phyloP scores from a whole-genome alignment of 1,140 invertebrate genomes.

The Arion vulgaris region DNA sequence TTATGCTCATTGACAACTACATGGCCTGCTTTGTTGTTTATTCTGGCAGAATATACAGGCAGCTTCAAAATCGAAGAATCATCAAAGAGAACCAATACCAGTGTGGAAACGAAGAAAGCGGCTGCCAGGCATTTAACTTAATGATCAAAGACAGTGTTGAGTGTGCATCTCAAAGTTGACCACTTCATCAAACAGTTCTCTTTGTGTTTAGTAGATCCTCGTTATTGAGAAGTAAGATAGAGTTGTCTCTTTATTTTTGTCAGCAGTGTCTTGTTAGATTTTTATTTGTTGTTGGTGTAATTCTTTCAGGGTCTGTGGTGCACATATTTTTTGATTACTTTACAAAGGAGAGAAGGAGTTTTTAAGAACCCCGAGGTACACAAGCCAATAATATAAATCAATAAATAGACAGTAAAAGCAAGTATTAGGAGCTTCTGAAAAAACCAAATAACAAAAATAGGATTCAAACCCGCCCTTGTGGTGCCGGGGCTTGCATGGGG shows the following conservation, averaged over 20 bases:
- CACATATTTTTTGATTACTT: too few relatives aligned
- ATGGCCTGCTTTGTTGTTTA: too few relatives aligned
- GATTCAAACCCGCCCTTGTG: too few relatives aligned
- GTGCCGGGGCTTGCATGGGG: too few relatives aligned
- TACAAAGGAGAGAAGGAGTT: too few relatives aligned
- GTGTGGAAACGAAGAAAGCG: conserved; percentile 16
- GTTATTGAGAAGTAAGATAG: conserved; percentile 5
- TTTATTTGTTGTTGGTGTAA: not conserved
- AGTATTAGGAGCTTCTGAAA: too few relatives aligned
- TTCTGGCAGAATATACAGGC: not conserved
- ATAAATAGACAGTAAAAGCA: too few relatives aligned
- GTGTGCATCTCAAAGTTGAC: not conserved
- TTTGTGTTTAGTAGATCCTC: conserved; percentile 19
- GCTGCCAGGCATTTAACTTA: conserved; percentile 27
- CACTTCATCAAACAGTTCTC: not conserved
- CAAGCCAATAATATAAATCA: too few relatives aligned
- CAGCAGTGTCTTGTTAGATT: not conserved
- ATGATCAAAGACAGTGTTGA: conserved; percentile 31
- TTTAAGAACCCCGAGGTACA: too few relatives aligned
- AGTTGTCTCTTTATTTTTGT: not conserved
- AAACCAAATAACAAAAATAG: too few relatives aligned
- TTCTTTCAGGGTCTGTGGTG: too few relatives aligned
- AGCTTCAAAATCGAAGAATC: not conserved
- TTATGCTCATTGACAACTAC: too few relatives aligned
- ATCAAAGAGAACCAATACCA: conserved; percentile 4